A percentile compares a stretch with the other conserved stretches of the same genome.
phyloP scores from a whole-genome alignment of 2,113 vertebrate species.

The Silurus asotus region DNA sequence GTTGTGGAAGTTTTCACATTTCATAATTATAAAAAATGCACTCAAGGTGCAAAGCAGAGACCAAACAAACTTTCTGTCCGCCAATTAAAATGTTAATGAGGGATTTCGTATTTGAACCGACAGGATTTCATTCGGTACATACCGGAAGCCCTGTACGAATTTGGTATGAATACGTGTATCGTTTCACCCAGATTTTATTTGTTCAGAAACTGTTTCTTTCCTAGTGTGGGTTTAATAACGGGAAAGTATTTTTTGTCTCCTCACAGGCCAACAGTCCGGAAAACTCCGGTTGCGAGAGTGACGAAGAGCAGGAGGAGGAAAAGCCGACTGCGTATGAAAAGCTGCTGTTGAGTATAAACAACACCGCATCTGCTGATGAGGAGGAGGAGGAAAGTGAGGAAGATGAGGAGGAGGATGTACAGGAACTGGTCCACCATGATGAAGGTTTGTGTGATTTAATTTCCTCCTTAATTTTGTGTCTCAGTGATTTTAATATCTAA shows the following conservation, averaged over 20 bases:
- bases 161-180: no score
- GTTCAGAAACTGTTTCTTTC: neutral
- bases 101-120: no score
- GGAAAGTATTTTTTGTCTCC: neutral
- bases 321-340: conserved; percentile 83
- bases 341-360: conserved; percentile 85
- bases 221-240: neutral
- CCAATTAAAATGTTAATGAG: no score
- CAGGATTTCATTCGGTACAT: no score
- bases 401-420: conserved; percentile 55
- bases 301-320: conserved; percentile 78
- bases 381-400: conserved; percentile 65
- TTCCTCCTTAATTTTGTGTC: neutral
- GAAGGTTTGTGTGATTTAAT: neutral
- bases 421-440: neutral
- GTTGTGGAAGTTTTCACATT: no score
- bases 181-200: no score
- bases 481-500: neutral
- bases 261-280: conserved; percentile 78
- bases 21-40: no score
- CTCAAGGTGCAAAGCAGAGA: no score
- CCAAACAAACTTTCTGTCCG: no score
- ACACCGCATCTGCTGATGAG: conserved; percentile 56
- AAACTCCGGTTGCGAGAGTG: conserved; percentile 69
- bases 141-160: no score